Evolutionary conservation across 2,888 invertebrate genomes (phyloP).

Genomic region (Amblyteles armatorius): DNA sequence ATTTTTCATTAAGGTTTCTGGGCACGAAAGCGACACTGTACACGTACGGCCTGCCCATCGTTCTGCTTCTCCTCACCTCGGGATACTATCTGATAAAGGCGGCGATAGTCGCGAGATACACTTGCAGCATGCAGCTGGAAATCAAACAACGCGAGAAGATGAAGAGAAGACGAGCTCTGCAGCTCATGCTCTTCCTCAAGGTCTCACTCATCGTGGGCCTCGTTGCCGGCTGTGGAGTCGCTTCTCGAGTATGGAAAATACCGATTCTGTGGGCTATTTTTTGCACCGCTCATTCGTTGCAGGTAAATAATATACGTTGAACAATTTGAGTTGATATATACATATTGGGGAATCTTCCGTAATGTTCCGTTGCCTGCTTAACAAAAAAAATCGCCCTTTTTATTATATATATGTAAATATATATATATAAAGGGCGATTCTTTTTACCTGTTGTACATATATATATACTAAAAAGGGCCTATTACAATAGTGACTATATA

Average conservation of each 20-base stretch:
- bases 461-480: no score
- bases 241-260: conserved; percentile 81
- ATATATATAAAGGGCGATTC: no score
- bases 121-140: conserved; percentile 87
- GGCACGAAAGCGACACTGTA: conserved; percentile 85
- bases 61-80: conserved; percentile 84
- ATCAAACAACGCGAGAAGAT: conserved; percentile 87
- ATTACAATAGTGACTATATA: background rate
- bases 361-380: no score
- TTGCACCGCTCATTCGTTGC: conserved; percentile 82
- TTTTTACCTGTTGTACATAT: no score
- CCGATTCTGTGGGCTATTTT: conserved; percentile 83
- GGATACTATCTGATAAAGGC: conserved; percentile 86
- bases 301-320: conserved; percentile 72
- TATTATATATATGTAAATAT: no score
- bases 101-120: conserved; percentile 86
- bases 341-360: no score
- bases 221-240: conserved; percentile 84
- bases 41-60: conserved; percentile 86
- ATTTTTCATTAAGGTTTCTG: conserved; percentile 85
- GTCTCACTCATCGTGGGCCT: conserved; percentile 85
- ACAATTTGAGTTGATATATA: no score
- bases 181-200: conserved; percentile 87
- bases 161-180: conserved; percentile 86
- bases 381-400: no score